Base-by-base conservation (phyloP, 2,888 invertebrate species). In the Philaethria dido region DNA sequence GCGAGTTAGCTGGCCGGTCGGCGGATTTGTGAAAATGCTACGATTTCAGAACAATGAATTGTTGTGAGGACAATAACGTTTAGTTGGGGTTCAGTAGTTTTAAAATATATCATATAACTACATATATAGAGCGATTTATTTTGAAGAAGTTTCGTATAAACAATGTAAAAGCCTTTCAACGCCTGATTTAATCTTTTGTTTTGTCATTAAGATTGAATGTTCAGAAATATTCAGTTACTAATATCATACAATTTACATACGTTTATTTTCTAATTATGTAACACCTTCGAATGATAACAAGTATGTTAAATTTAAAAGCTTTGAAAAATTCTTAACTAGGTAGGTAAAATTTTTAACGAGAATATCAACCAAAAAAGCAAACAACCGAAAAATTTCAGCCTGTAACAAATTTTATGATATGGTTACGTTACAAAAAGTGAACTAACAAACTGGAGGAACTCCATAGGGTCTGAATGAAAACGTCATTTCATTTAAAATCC, bases 1-100 rank as follows among this genome's bases (percentile, higher is more conserved):
- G 55, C 50, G 50, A 52, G 57, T 57, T 57, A 22, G 57, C 57
- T 25, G 22, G 57, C 57, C 57, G 57, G 57, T 57, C 39, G 50
- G 4, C 25, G 62, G 50, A 62, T 52, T 57, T 57, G 55, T 57
- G 64, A 54, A 66, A 65, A 69, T 62, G 55, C 62, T 62, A n/a
- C 57, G 54, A 64, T 71, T 68, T 65, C 39, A 65, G 54, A 66
- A 69, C 70, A 72, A 70, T 67, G 57, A 45, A 60, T 68, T 70
- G 64, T 68, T 62, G 64, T 57, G 52, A 18, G 8, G 52, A 72
- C 64, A 66, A 70, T 68, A 70, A 57, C 44, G 62, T 33, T 61
- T 57, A 47, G 45, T 57, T 36, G 36, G 47, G n/a, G 47, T 36
- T 57, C 57, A 33, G 39, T 25, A 11, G 42, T 16, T 25, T 63